Base-by-base conservation (phyloP, 2,797 vertebrate species). In the Leptodactylus fallax region DNA sequence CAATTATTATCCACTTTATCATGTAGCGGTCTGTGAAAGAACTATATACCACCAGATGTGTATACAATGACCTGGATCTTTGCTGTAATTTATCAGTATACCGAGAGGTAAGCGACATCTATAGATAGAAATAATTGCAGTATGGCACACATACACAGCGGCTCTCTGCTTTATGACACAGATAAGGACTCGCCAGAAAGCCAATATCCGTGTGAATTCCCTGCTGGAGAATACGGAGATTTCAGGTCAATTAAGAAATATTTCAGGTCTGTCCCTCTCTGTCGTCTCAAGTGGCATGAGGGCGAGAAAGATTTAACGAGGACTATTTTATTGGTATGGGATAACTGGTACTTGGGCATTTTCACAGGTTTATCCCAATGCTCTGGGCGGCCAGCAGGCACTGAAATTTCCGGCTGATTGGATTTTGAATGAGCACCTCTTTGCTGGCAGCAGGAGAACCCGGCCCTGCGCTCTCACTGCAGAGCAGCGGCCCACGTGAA, bases 211-310 rank as follows among this genome's bases (percentile, higher is more conserved):
- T 53, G 36, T 27, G 27, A 58, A 63, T 81, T 55, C 85, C 85
- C 63, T 6, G 23, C 47, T 3, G 61, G 55, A 69, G 78, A 56
- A n/a, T 9, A 8, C 9, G 21, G 10, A 49, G 78, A 21, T 72
- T 87, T 60, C 53, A 45, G 17, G 23, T 36, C 85, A 87, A 87
- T 87, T 76, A 74, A 76, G 85, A 55, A 55, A 87, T 61, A 69
- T 77, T 82, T 82, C 65, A 36, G 56, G 65, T 47, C 45, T 63
- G 55, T 80, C 81, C 45, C 71, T 47, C 27, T 14, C 56, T 13
- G 25, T 69, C 55, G 51, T 69, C 25, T 61, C 53, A 67, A 77
- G 36, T 3, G 45, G 49, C 55, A 17, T 11, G 3, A 58, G 49
- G 55, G 65, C 27, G 25, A 69, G 7, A 45, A 65, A 23, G 12